These are phyloP conservation scores for Enteromius argenteus DNA, from an alignment of 2,797 vertebrate genomes.

Conservation along the genomic window DNA sequence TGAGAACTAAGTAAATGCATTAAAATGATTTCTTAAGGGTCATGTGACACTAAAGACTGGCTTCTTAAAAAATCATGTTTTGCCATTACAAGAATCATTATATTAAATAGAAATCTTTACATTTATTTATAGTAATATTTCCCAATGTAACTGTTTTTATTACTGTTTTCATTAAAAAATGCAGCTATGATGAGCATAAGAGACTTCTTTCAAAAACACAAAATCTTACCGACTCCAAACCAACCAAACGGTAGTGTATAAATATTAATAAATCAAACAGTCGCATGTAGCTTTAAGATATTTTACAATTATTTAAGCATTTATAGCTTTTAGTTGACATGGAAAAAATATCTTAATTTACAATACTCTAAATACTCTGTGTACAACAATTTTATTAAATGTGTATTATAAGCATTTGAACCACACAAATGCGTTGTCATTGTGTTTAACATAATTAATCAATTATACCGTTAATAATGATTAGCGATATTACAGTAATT, in stretches of 20 bases:
- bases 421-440: background rate
- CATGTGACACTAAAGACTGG: background rate
- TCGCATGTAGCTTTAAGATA: background rate
- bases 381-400: background rate
- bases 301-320: background rate
- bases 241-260: background rate
- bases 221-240: constrained; percentile 5
- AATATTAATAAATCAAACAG: background rate
- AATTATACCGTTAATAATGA: background rate
- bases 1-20: background rate
- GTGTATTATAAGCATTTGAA: background rate
- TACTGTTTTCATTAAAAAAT: constrained; percentile 12
- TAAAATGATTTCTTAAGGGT: background rate
- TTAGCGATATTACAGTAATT: background rate
- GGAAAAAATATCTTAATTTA: background rate
- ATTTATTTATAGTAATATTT: background rate
- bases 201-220: constrained; percentile 1
- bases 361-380: background rate
- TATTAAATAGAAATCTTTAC: background rate
- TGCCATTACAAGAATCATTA: background rate
- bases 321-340: background rate
- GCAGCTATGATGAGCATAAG: background rate
- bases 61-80: background rate
- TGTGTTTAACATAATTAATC: background rate
- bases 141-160: background rate